Evolutionary conservation across 2,888 invertebrate species (phyloP).

Genomic region (Tenthredo distinguenda): DNA sequence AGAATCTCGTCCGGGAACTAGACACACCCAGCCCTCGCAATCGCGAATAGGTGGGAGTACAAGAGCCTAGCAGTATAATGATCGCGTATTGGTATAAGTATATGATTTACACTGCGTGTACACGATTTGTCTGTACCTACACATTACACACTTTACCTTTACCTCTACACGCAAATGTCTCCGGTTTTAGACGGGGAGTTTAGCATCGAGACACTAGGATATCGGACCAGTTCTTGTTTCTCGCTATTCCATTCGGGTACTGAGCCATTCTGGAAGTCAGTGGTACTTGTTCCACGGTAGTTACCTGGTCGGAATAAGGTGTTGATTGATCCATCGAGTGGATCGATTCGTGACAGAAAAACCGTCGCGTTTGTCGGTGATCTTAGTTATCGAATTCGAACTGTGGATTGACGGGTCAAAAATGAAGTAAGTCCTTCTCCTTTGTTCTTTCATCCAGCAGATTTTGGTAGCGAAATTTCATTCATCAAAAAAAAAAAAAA

Average conservation of each 20-base stretch:
- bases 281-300: constrained; percentile 53
- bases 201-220: constrained; percentile 25
- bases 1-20: constrained; percentile 3
- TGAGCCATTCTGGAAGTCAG: constrained; percentile 53
- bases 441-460: too few relatives aligned
- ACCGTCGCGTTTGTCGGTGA: neutral
- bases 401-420: neutral
- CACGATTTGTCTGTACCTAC: neutral
- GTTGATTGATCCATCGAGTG: neutral
- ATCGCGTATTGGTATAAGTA: neutral
- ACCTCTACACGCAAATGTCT: constrained; percentile 40
- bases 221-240: constrained; percentile 30
- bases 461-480: neutral
- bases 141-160: neutral
- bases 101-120: neutral
- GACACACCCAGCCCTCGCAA: constrained; percentile 45
- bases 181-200: constrained; percentile 25
- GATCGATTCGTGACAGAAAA: neutral
- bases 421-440: neutral
- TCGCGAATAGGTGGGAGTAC: neutral
- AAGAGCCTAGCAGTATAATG: neutral
- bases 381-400: neutral
- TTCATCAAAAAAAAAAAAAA: neutral
- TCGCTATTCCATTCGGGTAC: constrained; percentile 57
- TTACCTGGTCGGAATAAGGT: neutral